Percentiles rank a stretch among this genome's conserved stretches.
Conservation (phyloP, 1,140 invertebrate species). For the Monochamus saltuarius region DNA sequence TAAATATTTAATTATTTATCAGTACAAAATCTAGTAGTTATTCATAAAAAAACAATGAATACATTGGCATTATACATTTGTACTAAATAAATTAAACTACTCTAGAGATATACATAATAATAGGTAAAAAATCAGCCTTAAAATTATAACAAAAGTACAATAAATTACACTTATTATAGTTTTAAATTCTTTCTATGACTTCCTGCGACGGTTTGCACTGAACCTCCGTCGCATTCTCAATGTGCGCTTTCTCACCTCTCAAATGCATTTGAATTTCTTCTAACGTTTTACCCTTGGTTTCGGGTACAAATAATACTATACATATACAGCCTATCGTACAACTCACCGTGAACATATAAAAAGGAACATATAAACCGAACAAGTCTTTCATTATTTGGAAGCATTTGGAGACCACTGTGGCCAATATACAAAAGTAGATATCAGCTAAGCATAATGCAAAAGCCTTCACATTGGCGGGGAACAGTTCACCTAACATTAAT, state of each 20-base stretch:
- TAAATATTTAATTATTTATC: too few species aligned
- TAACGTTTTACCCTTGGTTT: slow-evolving; percentile 81
- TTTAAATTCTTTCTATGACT: too few species aligned
- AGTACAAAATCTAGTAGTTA: too few species aligned
- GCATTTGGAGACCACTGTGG: slow-evolving; percentile 73
- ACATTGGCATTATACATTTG: too few species aligned
- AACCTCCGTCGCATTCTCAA: too few species aligned
- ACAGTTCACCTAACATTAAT: slow-evolving; percentile 72
- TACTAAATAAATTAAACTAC: too few species aligned
- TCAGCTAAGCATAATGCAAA: slow-evolving; percentile 70
- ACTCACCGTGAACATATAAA: slow-evolving; percentile 71
- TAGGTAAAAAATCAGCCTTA: too few species aligned
- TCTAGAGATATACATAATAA: too few species aligned
- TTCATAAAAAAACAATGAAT: too few species aligned
- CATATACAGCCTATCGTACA: slow-evolving; percentile 65
- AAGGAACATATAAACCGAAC: slow-evolving; percentile 68
- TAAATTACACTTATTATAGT: too few species aligned
- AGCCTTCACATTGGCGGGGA: slow-evolving; percentile 69
- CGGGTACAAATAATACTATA: slow-evolving; percentile 68
- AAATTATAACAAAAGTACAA: too few species aligned
- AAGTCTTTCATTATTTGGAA: slow-evolving; percentile 65
- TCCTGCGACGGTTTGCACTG: too few species aligned
- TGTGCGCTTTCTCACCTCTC: slow-evolving; percentile 29
- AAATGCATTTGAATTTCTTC: slow-evolving; percentile 52
- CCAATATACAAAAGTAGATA: slow-evolving; percentile 68